Percentiles rank a stretch among this genome's conserved stretches.
Conservation (phyloP, 2,888 invertebrate species). For the Gonocerus acuteangulatus region DNA sequence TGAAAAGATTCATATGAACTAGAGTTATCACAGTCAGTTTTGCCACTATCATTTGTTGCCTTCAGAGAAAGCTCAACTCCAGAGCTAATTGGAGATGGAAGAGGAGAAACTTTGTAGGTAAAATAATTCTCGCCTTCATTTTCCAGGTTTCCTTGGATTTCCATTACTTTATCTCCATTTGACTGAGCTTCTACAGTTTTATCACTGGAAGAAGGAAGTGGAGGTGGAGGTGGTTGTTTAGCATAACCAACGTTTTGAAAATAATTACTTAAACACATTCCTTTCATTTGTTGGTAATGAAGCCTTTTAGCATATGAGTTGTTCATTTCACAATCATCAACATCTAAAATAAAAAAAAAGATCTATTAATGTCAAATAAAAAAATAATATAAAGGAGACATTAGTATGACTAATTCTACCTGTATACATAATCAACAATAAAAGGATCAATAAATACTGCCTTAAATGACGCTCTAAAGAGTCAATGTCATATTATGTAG, state of each 20-base stretch:
- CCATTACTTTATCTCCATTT: neutral
- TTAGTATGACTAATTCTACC: too few species aligned
- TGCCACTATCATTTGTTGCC: neutral
- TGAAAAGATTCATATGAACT: neutral
- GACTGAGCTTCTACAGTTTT: neutral
- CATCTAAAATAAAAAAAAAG: constrained; percentile 9
- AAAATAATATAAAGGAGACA: too few species aligned
- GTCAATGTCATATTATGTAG: too few species aligned
- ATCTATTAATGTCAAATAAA: neutral
- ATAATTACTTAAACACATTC: constrained; percentile 1
- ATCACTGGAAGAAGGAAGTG: neutral
- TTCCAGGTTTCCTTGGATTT: neutral
- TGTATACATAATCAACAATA: too few species aligned
- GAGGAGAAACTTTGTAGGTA: neutral
- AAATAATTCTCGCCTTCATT: constrained; percentile 17
- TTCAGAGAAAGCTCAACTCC: neutral
- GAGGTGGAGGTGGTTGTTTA: neutral
- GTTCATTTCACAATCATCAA: constrained; percentile 37
- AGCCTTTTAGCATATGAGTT: constrained; percentile 34
- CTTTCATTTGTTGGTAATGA: constrained; percentile 31
- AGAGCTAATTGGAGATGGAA: neutral
- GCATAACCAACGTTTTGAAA: neutral
- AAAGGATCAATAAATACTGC: too few species aligned
- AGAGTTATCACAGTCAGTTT: neutral
- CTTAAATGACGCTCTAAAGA: too few species aligned